A percentile compares a stretch with the other conserved stretches of the same genome.
These are phyloP conservation scores for Telenomus remus DNA, from an alignment of 1,140 invertebrate species.

Conservation along the genomic window DNA sequence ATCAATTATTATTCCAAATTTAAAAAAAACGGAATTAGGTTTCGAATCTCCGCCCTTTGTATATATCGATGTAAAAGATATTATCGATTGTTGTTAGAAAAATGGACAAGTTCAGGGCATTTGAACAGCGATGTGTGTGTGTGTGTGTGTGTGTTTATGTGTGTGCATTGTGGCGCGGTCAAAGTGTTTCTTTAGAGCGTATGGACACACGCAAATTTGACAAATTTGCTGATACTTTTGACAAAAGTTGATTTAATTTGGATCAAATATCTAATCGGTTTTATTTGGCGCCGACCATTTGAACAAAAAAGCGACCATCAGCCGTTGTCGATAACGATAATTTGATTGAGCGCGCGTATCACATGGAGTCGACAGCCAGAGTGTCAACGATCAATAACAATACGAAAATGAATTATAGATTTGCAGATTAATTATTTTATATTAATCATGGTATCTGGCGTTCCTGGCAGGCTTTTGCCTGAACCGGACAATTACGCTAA, in stretches of 20 bases:
- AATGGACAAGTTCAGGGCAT: no score
- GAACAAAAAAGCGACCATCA: background rate
- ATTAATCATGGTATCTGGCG: conserved; percentile 68
- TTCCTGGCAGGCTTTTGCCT: conserved; percentile 75
- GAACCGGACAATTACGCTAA: conserved; percentile 77
- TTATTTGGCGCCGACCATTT: conserved; percentile 14
- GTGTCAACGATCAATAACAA: conserved; percentile 73
- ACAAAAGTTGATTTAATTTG: conserved; percentile 8
- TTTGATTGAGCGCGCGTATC: conserved; percentile 55
- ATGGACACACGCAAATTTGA: conserved; percentile 26
- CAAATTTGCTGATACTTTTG: conserved; percentile 4
- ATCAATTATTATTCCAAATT: no score
- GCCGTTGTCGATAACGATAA: conserved; percentile 12
- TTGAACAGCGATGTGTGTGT: no score
- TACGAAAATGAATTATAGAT: conserved; percentile 72
- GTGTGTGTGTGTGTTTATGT: no score
- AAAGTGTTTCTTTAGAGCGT: no score
- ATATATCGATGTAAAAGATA: no score
- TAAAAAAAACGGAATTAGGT: no score
- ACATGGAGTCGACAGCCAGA: conserved; percentile 64
- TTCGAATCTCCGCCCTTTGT: no score
- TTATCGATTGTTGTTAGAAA: no score
- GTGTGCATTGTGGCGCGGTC: no score
- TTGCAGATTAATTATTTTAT: conserved; percentile 56
- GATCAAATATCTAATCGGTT: background rate